phyloP scores from a whole-genome alignment of 2,113 vertebrate genomes.

The Cyanocitta stelleri region DNA sequence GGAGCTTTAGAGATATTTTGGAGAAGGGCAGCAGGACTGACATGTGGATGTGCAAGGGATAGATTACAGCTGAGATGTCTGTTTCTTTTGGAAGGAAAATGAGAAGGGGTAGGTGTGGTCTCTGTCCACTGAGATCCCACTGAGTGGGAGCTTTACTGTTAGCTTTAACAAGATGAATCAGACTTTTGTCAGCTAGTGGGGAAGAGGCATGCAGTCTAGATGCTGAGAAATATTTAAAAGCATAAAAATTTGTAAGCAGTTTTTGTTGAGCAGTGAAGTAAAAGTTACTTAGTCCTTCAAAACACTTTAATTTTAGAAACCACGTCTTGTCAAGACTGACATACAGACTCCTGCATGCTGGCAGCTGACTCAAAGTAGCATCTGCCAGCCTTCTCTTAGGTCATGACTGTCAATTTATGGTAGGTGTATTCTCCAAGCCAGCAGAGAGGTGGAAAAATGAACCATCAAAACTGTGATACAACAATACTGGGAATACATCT shows the following conservation, averaged over 20 bases:
- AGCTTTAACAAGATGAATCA: background rate
- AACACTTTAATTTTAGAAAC: background rate
- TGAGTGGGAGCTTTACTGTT: background rate
- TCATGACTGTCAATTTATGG: background rate
- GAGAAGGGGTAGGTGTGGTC: background rate
- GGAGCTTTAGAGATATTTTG: background rate
- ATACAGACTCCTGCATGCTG: background rate
- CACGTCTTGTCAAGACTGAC: background rate
- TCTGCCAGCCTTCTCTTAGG: background rate
- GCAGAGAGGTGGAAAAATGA: background rate
- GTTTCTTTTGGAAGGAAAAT: background rate
- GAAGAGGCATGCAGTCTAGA: background rate
- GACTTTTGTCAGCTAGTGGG: background rate
- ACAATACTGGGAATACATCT: background rate
- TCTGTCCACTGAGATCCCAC: background rate
- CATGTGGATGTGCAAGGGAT: background rate
- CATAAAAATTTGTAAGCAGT: background rate
- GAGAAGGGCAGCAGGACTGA: background rate
- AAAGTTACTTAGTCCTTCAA: background rate
- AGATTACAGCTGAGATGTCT: background rate
- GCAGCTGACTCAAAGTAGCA: background rate
- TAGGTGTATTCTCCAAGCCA: background rate
- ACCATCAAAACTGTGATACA: background rate
- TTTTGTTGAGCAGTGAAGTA: background rate
- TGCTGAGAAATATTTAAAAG: background rate